Evolutionary conservation across 1,140 invertebrate species (phyloP).

Genomic region (Lepidotrigona ventralis): DNA sequence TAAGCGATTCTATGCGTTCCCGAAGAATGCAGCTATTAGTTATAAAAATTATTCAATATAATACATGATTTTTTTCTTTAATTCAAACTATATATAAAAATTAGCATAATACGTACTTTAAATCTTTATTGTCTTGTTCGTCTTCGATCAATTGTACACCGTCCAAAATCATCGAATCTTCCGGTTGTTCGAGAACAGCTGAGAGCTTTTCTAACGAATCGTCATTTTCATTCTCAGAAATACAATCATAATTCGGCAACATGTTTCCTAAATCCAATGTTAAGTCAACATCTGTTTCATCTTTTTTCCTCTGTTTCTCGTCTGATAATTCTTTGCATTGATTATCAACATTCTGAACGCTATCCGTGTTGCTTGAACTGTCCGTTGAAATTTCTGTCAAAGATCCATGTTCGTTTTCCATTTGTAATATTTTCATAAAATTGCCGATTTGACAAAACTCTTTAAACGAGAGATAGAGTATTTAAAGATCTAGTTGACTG

Average conservation of each 20-base stretch:
- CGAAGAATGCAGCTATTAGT: slow-evolving; percentile 47
- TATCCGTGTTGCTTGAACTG: slow-evolving; percentile 28
- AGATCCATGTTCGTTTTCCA: slow-evolving; percentile 31
- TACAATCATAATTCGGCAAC: neutral
- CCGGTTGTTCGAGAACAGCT: slow-evolving; percentile 55
- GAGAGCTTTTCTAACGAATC: slow-evolving; percentile 49
- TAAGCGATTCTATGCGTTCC: slow-evolving; percentile 52
- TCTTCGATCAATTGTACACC: neutral
- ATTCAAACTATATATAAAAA: neutral
- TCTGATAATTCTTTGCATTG: slow-evolving; percentile 10
- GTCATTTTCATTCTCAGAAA: slow-evolving; percentile 46
- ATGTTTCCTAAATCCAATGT: slow-evolving; percentile 42
- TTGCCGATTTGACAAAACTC: neutral
- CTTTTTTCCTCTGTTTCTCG: neutral
- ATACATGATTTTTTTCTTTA: neutral
- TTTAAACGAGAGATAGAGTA: neutral
- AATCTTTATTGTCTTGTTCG: slow-evolving; percentile 18
- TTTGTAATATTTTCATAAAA: neutral
- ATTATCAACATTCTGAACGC: slow-evolving; percentile 20
- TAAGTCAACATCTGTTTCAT: slow-evolving; percentile 14
- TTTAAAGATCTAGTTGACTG: slow-evolving; percentile 11
- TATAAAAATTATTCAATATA: slow-evolving; percentile 14
- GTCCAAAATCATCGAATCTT: slow-evolving; percentile 26
- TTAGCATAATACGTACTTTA: slow-evolving; percentile 13
- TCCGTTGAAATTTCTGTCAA: slow-evolving; percentile 26